Base-by-base conservation (phyloP, 1,140 invertebrate species). In the Drosophila suzukii region DNA sequence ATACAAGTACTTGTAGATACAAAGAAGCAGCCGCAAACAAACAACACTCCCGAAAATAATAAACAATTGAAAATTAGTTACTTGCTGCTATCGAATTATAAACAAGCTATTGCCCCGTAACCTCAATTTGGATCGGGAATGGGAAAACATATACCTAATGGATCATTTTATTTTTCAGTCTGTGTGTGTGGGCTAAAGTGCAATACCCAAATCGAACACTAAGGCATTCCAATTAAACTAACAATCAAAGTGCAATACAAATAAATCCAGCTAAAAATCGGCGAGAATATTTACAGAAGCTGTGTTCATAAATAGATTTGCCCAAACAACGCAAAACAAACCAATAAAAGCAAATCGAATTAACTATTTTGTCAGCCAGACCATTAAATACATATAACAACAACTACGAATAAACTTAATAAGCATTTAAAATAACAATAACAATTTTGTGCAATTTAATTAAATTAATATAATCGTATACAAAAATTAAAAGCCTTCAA, bases 141-240 rank as follows among this genome's bases (percentile, higher is more conserved):
- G n/a, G 27, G 1, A 27, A 72, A 36, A n/a, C 32, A 15, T 47
- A 36, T 63, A 13, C 17, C 32, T 39, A 55, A 62, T 74, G 44
- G 11, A 62, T 41, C 50, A 20, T 36, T 75, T 12, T 56, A 17
- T 38, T 49, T 73, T 75, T 53, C 72, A 75, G 73, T 57, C 39
- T 65, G 59, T 65, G 59, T 65, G 59, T 65, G 73, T 34, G 73
- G 78, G 78, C 78, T 47, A 59, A 58, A 81, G 66, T 81, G 78
- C 73, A 81, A 81, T 81, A 81, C 51, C 49, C 66, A 59, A 59
- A 67, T 54, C 73, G 73, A 76, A 75, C 61, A 53, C 54, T 54
- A 15, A 51, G 72, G 47, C 63, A 51, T 72, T 72, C 67, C 68
- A 62, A 41, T 50, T 41, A 57, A 59, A 56, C 47, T 49, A 41